These are phyloP conservation scores for Argyra leucocephala DNA, from an alignment of 2,888 invertebrate genomes.

Conservation along the genomic window DNA sequence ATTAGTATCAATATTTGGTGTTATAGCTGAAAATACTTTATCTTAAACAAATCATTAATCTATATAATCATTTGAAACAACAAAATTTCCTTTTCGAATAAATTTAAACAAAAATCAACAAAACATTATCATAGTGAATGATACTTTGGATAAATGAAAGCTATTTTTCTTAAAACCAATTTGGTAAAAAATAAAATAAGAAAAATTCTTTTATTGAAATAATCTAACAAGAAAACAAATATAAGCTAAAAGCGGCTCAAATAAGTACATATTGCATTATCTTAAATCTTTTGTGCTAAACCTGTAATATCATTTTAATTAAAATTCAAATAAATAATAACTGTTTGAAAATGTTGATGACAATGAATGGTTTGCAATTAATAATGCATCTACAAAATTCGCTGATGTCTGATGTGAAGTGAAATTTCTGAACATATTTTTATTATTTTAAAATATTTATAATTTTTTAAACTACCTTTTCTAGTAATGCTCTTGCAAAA, in stretches of 20 bases:
- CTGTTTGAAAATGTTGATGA: not conserved
- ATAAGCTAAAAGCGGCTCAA: too few relatives aligned
- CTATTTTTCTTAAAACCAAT: not conserved
- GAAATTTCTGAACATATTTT: not conserved
- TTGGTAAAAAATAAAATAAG: too few relatives aligned
- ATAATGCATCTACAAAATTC: not conserved
- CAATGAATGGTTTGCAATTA: not conserved
- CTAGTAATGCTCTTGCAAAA: too few relatives aligned
- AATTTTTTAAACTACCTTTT: not conserved
- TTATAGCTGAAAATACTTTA: slow-evolving; percentile 10
- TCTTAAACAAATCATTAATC: slow-evolving; percentile 1
- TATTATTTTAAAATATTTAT: not conserved
- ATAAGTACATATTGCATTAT: too few relatives aligned
- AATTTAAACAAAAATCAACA: not conserved
- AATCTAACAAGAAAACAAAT: not conserved
- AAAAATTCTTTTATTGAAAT: not conserved
- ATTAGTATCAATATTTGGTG: slow-evolving; percentile 7
- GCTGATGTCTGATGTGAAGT: not conserved
- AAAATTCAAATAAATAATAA: not conserved
- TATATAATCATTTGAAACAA: slow-evolving; percentile 1
- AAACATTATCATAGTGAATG: not conserved
- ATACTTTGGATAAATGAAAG: not conserved
- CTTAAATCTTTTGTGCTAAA: not conserved
- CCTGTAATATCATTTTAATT: not conserved
- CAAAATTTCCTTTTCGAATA: not conserved